A percentile compares a stretch with the other conserved stretches of the same genome.
phyloP scores from a whole-genome alignment of 2,888 invertebrate genomes.

The Lordiphosa andalusiaca region DNA sequence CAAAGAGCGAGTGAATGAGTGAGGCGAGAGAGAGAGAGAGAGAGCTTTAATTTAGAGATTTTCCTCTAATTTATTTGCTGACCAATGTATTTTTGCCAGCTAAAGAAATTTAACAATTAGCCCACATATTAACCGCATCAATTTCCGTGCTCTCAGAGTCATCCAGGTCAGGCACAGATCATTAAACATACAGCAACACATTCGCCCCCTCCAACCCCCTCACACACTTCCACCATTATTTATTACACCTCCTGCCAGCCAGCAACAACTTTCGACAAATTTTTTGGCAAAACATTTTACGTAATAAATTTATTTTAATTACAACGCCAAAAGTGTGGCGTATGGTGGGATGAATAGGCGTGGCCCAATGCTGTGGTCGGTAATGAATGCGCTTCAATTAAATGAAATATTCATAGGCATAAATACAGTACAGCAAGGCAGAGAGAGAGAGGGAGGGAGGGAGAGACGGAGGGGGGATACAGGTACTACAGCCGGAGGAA shows the following conservation, averaged over 20 bases:
- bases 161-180: conserved; percentile 41
- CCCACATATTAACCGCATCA: conserved; percentile 50
- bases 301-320: conserved; percentile 73
- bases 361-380: conserved; percentile 29
- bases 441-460: background rate
- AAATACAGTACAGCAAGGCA: conserved; percentile 39
- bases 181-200: conserved; percentile 54
- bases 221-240: conserved; percentile 47
- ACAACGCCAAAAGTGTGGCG: conserved; percentile 56
- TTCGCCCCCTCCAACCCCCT: conserved; percentile 14
- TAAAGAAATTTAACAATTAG: conserved; percentile 50
- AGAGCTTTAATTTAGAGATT: background rate
- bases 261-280: conserved; percentile 65
- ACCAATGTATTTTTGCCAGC: too few relatives aligned
- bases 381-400: conserved; percentile 73
- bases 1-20: background rate
- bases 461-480: background rate
- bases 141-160: conserved; percentile 35
- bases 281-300: conserved; percentile 71
- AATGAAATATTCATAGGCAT: conserved; percentile 72
- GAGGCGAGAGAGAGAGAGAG: background rate
- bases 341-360: conserved; percentile 11
- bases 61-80: background rate
- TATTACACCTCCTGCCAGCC: conserved; percentile 47
- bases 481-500: conserved; percentile 2